These are phyloP conservation scores for Poecilus cupreus DNA, from an alignment of 2,888 invertebrate genomes.

Conservation along the genomic window DNA sequence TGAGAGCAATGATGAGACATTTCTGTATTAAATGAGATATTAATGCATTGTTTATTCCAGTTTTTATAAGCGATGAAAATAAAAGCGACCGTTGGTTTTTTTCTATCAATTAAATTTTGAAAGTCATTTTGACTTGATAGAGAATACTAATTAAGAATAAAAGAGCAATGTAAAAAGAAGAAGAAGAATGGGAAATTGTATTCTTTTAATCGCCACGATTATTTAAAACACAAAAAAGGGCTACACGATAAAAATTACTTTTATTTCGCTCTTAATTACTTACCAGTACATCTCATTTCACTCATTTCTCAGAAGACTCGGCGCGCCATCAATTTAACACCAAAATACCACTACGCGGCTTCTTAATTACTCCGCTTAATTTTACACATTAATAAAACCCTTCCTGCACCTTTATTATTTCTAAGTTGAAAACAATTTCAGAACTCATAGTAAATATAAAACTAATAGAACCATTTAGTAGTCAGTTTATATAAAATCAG, in stretches of 20 bases:
- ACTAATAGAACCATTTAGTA: too few relatives aligned
- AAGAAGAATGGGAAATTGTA: conserved; percentile 30
- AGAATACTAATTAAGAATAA: conserved; percentile 52
- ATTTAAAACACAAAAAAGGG: conserved; percentile 42
- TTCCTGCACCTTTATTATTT: too few relatives aligned
- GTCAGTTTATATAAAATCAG: too few relatives aligned
- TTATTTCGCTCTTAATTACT: conserved; percentile 40
- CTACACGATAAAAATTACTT: conserved; percentile 42
- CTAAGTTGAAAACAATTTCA: not conserved
- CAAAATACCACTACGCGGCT: not conserved
- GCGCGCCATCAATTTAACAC: not conserved
- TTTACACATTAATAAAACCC: not conserved
- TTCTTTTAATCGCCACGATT: conserved; percentile 49
- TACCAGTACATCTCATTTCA: conserved; percentile 24
- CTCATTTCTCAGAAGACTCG: conserved; percentile 2
- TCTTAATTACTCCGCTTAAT: not conserved
- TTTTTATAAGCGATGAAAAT: conserved; percentile 51
- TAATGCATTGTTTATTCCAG: conserved; percentile 55
- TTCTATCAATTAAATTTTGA: conserved; percentile 57
- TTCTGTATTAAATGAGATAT: conserved; percentile 56
- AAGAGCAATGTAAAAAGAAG: conserved; percentile 43
- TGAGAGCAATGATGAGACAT: conserved; percentile 53
- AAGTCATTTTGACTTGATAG: conserved; percentile 52
- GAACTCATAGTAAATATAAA: too few relatives aligned
- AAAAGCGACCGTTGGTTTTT: conserved; percentile 41